These are phyloP conservation scores for Isurus oxyrinchus DNA, from an alignment of 2,113 vertebrate species.

Conservation along the genomic window DNA sequence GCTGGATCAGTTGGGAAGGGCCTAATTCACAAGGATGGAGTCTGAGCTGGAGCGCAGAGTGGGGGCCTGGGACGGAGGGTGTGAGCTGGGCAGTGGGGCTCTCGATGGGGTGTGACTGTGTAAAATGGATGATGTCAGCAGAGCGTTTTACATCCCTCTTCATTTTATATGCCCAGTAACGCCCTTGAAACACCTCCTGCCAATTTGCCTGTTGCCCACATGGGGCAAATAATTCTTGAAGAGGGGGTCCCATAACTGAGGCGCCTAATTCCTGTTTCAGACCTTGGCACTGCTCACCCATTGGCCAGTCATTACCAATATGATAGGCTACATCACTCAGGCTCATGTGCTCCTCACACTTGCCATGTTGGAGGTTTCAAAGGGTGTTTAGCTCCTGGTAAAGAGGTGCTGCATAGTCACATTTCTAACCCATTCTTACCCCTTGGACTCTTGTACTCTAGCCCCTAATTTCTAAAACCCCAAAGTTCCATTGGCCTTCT, in stretches of 20 bases:
- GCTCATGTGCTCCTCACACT: background rate
- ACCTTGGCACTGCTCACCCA: background rate
- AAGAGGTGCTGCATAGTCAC: background rate
- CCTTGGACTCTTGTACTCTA: no score
- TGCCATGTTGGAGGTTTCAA: background rate
- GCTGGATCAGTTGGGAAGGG: background rate
- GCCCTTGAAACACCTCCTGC: no score
- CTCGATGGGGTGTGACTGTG: background rate
- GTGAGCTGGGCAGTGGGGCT: background rate
- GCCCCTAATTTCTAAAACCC: no score
- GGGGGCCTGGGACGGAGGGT: background rate
- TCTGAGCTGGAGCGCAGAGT: background rate
- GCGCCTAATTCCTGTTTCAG: no score
- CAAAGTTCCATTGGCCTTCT: no score
- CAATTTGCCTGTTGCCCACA: no score
- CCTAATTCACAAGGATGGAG: background rate
- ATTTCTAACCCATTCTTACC: background rate
- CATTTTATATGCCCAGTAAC: no score
- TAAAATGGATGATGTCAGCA: no score
- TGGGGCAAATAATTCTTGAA: no score
- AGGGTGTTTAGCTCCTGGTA: background rate
- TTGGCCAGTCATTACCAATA: background rate
- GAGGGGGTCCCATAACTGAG: no score
- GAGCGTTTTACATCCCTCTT: no score
- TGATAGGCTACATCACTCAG: background rate